Evolutionary conservation across 2,888 invertebrate species (phyloP).

Genomic region (Brachyptera risi): DNA sequence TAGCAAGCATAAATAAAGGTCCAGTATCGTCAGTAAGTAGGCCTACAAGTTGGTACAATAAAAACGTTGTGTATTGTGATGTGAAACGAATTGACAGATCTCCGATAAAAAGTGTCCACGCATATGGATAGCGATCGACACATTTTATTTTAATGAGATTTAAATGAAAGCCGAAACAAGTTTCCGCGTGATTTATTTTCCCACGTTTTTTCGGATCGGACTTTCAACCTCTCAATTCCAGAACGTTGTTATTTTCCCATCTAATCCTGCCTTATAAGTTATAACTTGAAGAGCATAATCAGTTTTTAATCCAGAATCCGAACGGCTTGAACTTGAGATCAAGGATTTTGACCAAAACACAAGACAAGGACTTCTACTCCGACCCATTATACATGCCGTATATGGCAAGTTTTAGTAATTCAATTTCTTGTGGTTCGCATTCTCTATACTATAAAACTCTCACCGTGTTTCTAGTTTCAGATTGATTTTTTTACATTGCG

Average conservation of each 20-base stretch:
- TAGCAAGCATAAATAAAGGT: no score
- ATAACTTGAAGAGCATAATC: no score
- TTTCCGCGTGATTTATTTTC: not conserved
- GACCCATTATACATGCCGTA: conserved; percentile 13
- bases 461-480: not conserved
- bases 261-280: not conserved
- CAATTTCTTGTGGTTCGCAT: not conserved
- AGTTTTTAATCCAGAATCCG: not conserved
- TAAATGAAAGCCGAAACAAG: no score
- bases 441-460: not conserved
- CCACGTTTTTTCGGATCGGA: not conserved
- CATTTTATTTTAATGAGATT: no score
- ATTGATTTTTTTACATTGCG: conserved; percentile 7
- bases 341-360: conserved; percentile 8
- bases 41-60: no score
- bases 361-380: conserved; percentile 12
- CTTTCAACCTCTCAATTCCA: not conserved
- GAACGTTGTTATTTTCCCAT: not conserved
- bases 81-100: no score
- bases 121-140: not conserved
- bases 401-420: conserved; percentile 16
- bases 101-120: conserved; percentile 1
- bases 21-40: no score
- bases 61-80: no score
- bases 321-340: conserved; percentile 13